Evolutionary conservation across 2,113 vertebrate species (phyloP), one percentile per base, ranked within the genome.

Genomic region (Hydropotes inermis): DNA sequence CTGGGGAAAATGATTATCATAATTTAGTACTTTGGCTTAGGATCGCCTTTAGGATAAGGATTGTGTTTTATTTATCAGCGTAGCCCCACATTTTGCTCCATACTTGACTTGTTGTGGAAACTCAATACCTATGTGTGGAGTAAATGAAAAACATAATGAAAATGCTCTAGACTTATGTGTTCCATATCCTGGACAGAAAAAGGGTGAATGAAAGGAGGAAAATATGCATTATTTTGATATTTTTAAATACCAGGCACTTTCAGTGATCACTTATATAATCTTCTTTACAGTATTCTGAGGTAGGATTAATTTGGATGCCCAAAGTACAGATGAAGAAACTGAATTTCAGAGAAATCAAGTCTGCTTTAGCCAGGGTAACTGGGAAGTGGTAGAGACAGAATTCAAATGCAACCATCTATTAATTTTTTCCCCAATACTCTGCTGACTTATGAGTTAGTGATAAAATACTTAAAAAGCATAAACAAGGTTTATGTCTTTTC

Each of bases 11-110:
- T 88, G 70, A 84, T 67, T 64, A 25, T 93, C 83, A 70, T 74
- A 81, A 82, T 82, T 33, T 82, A 33, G 39, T 55, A 21, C 28
- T 97, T 96, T 52, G n/a, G n/a, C 74, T 94, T 93, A 95, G 60
- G 11, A 70, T 89, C 36, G 52, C 6, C 27, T 91, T 95, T 33
- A 78, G 67, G 58, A 30, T 45, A 83, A 58, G 52, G 7, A 76
- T 6, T 76, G 1, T 14, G 67, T 86, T 88, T 91, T 87, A 60
- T 82, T 93, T 14, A 55, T 83, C 27, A 55, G 7, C 2, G 3
- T 95, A 39, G 47, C 10, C 8, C 36, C 27, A 39, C 14, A 52
- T 93, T 14, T 96, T 91, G 25, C 36, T 95, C 23, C 45, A 21
- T 91, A 36, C 7, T 39, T 90, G 79, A 15, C 6, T 55, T 91